Evolutionary conservation across 1,140 invertebrate genomes (phyloP), one percentile per base, ranked within the genome.

Genomic region (Ceratina calcarata): DNA sequence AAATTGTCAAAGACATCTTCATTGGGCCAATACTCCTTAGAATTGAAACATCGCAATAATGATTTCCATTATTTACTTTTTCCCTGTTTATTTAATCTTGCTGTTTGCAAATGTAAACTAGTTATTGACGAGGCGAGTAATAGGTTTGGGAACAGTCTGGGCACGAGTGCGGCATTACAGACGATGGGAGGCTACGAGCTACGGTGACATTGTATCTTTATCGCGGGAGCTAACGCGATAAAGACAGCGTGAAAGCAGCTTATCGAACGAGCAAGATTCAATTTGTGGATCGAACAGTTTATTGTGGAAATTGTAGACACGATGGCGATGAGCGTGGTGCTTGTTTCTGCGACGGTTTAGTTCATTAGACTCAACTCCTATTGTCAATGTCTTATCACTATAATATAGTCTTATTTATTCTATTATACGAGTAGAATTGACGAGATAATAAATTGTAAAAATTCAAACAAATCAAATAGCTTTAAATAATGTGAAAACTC

Each of bases 231-330:
- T 68, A 68, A 68, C 66, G 49, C 37, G 64, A 66, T 49, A 49
- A 66, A 66, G 37, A 7, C 37, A 20, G 10, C 64, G 64, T 65
- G 27, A 49, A 49, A 49, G 64, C 64, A 15, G 66, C 16, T 68
- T 55, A 55, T 37, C 49, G 57, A 60, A 60, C 53, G 53, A 22
- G 49, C 32, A 55, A 68, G 66, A 68, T 68, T 68, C 20, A 68
- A 55, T 68, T 68, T 55, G 66, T 16, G 24, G 66, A 18, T 51
- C 20, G 66, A 49, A 3, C 12, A 18, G 64, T 66, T 66, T 66
- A 49, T 66, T 49, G 64, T 49, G 37, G 37, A 66, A 66, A 66
- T 66, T 15, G n/a, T 66, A 22, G 32, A 20, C 32, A 32, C 18
- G 7, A 4, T 32, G 27, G 27, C 27, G 27, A 32, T 4, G 27